Percentiles rank a stretch among this genome's conserved stretches.
Conservation (phyloP, 1,140 invertebrate genomes). For the Latrodectus geometricus region DNA sequence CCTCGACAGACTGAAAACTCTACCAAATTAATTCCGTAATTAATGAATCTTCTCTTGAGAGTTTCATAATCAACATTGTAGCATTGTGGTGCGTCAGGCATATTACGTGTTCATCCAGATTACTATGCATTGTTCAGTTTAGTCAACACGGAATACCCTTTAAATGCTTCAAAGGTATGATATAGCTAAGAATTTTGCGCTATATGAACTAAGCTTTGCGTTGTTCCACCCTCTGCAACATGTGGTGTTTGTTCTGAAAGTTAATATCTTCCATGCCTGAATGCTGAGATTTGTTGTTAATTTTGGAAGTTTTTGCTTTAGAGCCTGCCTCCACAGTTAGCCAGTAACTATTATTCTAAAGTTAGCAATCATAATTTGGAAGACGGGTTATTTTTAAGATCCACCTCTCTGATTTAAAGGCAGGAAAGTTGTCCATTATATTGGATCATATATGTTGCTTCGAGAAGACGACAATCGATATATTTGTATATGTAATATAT, state of each 20-base stretch:
- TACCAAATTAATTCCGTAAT: too few relatives aligned
- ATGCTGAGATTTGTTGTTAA: conserved; percentile 86
- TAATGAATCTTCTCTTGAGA: too few relatives aligned
- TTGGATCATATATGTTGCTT: conserved; percentile 58
- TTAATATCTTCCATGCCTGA: conserved; percentile 50
- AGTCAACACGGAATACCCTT: background rate
- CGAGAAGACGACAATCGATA: conserved; percentile 47
- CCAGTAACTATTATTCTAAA: conserved; percentile 62
- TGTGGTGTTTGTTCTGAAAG: conserved; percentile 18
- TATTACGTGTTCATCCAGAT: too few relatives aligned
- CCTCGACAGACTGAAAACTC: too few relatives aligned
- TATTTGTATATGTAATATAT: conserved; percentile 57
- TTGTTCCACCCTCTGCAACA: conserved; percentile 27
- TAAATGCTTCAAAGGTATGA: background rate
- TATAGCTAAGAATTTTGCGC: background rate
- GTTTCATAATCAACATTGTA: too few relatives aligned
- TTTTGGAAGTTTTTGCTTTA: conserved; percentile 84
- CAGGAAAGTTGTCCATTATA: conserved; percentile 50
- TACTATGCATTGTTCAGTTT: background rate
- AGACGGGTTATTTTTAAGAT: conserved; percentile 62
- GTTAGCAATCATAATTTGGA: conserved; percentile 58
- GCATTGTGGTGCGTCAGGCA: too few relatives aligned
- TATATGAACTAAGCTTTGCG: background rate
- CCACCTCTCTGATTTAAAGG: conserved; percentile 54
- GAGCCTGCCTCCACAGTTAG: conserved; percentile 82